These are phyloP conservation scores for Symphodus melops DNA, from an alignment of 2,113 vertebrate genomes.

Conservation along the genomic window DNA sequence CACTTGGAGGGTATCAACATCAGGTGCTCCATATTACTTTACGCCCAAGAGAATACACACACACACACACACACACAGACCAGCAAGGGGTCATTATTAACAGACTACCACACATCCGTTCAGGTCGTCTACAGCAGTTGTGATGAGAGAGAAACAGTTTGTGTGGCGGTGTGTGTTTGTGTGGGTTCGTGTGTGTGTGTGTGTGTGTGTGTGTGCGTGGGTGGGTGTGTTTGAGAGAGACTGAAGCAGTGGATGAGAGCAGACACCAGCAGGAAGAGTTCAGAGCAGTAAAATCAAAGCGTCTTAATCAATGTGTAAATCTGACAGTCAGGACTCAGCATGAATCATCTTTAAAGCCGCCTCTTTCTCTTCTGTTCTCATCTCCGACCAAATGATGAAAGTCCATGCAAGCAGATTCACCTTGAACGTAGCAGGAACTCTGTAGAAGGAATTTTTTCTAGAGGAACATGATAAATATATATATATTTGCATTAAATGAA, in stretches of 20 bases:
- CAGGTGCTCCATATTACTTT: slow-evolving; percentile 48
- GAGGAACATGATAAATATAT: not conserved
- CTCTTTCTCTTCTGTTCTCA: slow-evolving; percentile 16
- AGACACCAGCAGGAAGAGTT: slow-evolving; percentile 19
- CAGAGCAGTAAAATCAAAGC: slow-evolving; percentile 19
- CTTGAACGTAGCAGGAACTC: not conserved
- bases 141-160: not conserved
- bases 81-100: slow-evolving; percentile 61
- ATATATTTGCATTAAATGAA: not conserved
- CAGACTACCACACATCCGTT: slow-evolving; percentile 66
- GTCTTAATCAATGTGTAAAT: slow-evolving; percentile 49
- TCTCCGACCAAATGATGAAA: slow-evolving; percentile 30
- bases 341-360: slow-evolving; percentile 16
- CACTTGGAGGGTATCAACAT: slow-evolving; percentile 22
- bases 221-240: slow-evolving; percentile 7
- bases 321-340: slow-evolving; percentile 53
- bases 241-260: slow-evolving; percentile 6
- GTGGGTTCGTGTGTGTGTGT: slow-evolving; percentile 1
- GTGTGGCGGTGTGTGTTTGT: too few species aligned
- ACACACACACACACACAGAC: slow-evolving; percentile 8
- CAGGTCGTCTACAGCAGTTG: slow-evolving; percentile 7
- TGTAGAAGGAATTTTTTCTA: not conserved
- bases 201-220: not conserved
- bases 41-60: slow-evolving; percentile 27
- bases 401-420: not conserved